phyloP scores from a whole-genome alignment of 2,888 invertebrate genomes.

The Maniola hyperantus region DNA sequence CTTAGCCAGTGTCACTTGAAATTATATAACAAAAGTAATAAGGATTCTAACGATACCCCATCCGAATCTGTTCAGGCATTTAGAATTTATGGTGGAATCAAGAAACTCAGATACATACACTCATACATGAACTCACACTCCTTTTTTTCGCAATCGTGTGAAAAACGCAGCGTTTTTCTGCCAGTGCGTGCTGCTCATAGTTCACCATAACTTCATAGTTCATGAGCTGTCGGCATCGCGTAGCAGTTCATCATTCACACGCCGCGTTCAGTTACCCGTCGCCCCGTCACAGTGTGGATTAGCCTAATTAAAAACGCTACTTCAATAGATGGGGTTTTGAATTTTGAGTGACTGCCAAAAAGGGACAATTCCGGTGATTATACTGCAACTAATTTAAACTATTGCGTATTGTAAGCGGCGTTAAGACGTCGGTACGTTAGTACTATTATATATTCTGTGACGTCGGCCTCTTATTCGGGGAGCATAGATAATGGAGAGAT shows the following conservation, averaged over 20 bases:
- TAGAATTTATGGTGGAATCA: no score
- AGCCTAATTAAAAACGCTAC: constrained; percentile 44
- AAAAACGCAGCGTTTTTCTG: constrained; percentile 25
- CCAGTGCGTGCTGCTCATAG: constrained; percentile 26
- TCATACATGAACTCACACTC: no score
- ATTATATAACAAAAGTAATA: no score
- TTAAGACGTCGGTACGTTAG: no score
- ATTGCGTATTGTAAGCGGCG: not conserved
- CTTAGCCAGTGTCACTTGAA: no score
- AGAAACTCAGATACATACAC: no score
- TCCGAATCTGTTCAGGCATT: no score
- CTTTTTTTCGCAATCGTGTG: no score
- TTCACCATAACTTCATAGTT: constrained; percentile 37
- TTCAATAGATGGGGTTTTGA: constrained; percentile 33
- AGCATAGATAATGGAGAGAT: no score
- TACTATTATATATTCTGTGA: no score
- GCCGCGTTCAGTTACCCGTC: constrained; percentile 41
- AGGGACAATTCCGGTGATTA: constrained; percentile 12
- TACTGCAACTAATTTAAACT: constrained; percentile 4
- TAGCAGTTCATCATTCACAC: constrained; percentile 43
- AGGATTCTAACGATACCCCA: no score
- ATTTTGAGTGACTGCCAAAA: constrained; percentile 30
- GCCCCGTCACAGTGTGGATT: constrained; percentile 39
- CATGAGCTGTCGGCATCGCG: constrained; percentile 42
- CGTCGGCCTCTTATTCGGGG: no score